Percentiles rank a stretch among this genome's conserved stretches.
These are phyloP conservation scores for Harmothoe impar DNA, from an alignment of 2,888 invertebrate genomes.

Conservation along the genomic window DNA sequence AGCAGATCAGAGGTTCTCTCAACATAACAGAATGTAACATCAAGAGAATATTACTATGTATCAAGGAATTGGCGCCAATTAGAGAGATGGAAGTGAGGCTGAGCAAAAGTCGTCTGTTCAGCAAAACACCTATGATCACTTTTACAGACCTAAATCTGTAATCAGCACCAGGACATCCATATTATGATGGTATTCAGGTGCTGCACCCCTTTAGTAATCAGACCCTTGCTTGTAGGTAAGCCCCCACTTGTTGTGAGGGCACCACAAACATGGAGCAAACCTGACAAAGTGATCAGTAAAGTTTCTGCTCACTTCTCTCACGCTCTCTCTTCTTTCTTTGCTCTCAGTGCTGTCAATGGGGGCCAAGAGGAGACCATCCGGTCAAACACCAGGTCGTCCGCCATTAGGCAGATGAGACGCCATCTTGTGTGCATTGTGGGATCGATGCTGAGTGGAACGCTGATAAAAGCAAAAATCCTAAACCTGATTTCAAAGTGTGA, in stretches of 20 bases:
- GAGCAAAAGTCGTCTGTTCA: not conserved
- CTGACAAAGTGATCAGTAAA: not conserved
- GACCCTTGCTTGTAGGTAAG: not conserved
- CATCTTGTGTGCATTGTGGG: conserved; percentile 20
- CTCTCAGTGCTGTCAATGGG: not conserved
- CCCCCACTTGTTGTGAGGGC: not conserved
- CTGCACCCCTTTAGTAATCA: not conserved
- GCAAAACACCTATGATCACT: not conserved
- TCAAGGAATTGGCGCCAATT: too few relatives aligned
- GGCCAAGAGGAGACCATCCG: not conserved
- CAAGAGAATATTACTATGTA: too few relatives aligned
- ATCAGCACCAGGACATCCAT: not conserved
- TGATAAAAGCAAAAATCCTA: not conserved
- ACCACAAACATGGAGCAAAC: not conserved
- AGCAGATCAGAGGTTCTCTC: too few relatives aligned
- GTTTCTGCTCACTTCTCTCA: not conserved
- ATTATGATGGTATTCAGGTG: not conserved
- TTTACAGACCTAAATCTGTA: not conserved
- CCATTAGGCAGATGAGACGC: conserved; percentile 21
- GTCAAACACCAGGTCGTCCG: not conserved
- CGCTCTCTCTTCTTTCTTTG: not conserved
- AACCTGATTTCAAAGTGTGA: not conserved
- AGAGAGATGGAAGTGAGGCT: not conserved
- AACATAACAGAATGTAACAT: too few relatives aligned
- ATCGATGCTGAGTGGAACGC: not conserved